Evolutionary conservation across 1,140 invertebrate species (phyloP).

Genomic region (Drosophila paulistorum): DNA sequence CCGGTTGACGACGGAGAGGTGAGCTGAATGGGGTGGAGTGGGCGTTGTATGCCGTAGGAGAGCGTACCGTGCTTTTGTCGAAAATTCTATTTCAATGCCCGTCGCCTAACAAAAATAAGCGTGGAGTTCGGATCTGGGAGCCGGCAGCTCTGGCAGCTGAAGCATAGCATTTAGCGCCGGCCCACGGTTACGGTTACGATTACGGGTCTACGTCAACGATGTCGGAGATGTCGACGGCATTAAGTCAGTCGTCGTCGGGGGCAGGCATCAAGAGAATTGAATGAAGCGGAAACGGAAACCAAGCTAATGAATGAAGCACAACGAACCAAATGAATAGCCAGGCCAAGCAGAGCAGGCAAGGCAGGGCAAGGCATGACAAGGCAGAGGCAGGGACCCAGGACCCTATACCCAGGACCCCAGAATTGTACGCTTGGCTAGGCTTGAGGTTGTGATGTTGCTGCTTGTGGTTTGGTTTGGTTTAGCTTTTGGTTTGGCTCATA

Average conservation of each 20-base stretch:
- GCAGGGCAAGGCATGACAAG: conserved; percentile 14
- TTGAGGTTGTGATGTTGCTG: conserved; percentile 12
- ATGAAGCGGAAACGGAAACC: conserved; percentile 80
- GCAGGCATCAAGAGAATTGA: conserved; percentile 67
- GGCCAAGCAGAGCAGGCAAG: conserved; percentile 16
- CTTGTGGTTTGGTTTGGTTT: conserved; percentile 16
- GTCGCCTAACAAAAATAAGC: conserved; percentile 57
- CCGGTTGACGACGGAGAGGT: background rate
- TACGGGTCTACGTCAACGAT: conserved; percentile 15
- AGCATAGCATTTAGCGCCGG: conserved; percentile 49
- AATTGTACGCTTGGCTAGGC: conserved; percentile 58
- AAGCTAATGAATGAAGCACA: conserved; percentile 79
- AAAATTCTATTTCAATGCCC: conserved; percentile 41
- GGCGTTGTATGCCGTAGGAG: background rate
- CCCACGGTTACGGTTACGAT: conserved; percentile 30
- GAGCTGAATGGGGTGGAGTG: background rate
- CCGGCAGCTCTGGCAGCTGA: conserved; percentile 17
- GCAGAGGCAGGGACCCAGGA: conserved; percentile 1
- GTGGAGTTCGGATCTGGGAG: conserved; percentile 32
- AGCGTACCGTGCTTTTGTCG: conserved; percentile 16
- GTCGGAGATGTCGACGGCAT: conserved; percentile 62
- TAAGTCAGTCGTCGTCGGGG: conserved; percentile 62
- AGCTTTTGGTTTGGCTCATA: conserved; percentile 33
- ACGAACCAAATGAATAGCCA: conserved; percentile 74
- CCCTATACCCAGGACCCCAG: conserved; percentile 14